These are phyloP conservation scores for Portunus trituberculatus DNA, from an alignment of 1,140 invertebrate genomes.

Conservation along the genomic window DNA sequence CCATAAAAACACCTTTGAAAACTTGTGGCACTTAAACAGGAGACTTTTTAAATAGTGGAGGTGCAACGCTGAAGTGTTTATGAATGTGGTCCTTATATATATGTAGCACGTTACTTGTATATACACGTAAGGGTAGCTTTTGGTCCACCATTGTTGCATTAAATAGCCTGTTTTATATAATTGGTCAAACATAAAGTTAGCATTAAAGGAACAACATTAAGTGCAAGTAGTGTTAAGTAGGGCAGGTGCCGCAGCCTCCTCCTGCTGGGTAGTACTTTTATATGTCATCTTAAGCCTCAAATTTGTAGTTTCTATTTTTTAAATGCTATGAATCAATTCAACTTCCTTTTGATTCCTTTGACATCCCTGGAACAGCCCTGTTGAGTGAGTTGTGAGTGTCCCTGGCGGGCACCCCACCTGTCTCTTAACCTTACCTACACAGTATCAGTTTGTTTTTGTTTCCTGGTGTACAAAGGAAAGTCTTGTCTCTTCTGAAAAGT, in stretches of 20 bases:
- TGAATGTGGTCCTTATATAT: too few species aligned
- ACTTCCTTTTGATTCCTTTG: neutral
- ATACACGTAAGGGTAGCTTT: too few species aligned
- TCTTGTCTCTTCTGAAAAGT: conserved; percentile 52
- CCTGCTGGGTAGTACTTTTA: neutral
- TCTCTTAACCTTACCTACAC: neutral
- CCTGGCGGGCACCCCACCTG: neutral
- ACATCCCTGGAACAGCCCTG: conserved; percentile 57
- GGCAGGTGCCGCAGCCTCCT: neutral
- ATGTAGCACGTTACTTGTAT: too few species aligned
- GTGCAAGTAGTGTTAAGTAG: conserved; percentile 13
- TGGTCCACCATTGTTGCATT: neutral
- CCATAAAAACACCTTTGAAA: too few species aligned
- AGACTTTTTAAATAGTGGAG: too few species aligned
- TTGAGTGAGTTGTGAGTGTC: neutral
- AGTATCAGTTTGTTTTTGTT: conserved; percentile 29
- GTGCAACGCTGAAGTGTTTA: too few species aligned
- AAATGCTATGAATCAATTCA: neutral
- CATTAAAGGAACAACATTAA: neutral
- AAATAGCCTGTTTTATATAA: conserved; percentile 9
- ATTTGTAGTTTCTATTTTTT: neutral
- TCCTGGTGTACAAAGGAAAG: conserved; percentile 62
- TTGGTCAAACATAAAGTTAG: neutral
- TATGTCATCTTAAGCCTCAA: neutral
- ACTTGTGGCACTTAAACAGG: too few species aligned